Percentiles rank a stretch among this genome's conserved stretches.
Conservation (phyloP, 2,888 invertebrate species). For the Antitype chi region DNA sequence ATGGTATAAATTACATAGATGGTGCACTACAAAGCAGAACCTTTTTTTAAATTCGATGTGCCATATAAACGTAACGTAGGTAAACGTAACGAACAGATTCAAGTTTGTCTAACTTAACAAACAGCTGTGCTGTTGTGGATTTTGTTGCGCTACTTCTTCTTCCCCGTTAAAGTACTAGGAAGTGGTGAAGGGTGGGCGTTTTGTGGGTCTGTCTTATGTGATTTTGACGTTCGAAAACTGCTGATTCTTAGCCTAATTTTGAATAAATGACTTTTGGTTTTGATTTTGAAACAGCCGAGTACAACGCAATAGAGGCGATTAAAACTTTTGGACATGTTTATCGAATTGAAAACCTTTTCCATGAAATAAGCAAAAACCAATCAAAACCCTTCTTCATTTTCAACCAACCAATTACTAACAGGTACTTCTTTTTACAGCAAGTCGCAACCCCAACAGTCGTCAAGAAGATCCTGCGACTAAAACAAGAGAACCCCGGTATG, state of each 20-base stretch:
- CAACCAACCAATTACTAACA: constrained; percentile 17
- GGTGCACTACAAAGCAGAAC: background rate
- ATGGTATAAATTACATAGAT: background rate
- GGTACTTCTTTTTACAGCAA: constrained; percentile 92
- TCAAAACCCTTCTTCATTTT: background rate
- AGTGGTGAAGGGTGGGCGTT: no score
- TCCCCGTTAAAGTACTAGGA: no score
- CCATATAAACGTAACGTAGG: background rate
- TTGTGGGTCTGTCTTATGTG: no score
- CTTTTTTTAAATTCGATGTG: background rate
- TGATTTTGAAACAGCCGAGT: background rate
- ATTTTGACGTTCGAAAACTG: no score
- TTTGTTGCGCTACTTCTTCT: no score
- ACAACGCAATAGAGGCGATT: background rate
- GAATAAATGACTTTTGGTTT: no score
- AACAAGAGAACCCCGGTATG: constrained; percentile 98
- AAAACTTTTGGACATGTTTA: background rate
- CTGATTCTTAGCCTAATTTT: no score
- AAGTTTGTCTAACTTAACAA: no score
- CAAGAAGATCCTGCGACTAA: constrained; percentile 97
- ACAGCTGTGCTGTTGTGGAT: no score
- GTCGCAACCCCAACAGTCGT: constrained; percentile 99
- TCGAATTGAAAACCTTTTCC: constrained; percentile 17
- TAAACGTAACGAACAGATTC: no score
- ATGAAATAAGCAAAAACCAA: background rate